Evolutionary conservation across 2,113 vertebrate species (phyloP).

Genomic region (Eleginops maclovinus): DNA sequence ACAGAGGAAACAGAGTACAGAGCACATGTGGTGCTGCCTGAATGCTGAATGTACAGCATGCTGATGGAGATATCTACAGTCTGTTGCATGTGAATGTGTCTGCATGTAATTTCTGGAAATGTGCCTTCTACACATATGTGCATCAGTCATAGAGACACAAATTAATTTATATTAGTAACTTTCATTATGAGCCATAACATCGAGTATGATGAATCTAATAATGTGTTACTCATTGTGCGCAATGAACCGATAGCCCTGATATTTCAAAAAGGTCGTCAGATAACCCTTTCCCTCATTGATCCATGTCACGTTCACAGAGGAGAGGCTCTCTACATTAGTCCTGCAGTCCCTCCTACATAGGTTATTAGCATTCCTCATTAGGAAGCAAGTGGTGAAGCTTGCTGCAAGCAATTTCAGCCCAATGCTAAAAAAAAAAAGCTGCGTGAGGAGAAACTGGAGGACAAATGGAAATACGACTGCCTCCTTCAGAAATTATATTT

Average conservation of each 20-base stretch:
- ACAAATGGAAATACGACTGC: background rate
- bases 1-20: too few relatives aligned
- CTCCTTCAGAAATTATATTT: background rate
- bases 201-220: background rate
- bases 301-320: background rate
- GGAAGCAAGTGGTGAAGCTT: background rate
- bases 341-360: conserved; percentile 16
- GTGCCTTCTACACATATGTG: too few relatives aligned
- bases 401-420: background rate
- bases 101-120: background rate
- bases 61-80: background rate
- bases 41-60: background rate
- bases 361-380: conserved; percentile 25
- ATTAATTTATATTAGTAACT: too few relatives aligned
- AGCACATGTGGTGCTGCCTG: background rate
- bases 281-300: conserved; percentile 1
- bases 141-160: background rate
- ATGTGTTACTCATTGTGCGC: background rate
- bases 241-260: background rate
- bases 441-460: background rate
- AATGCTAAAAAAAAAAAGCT: conserved; percentile 2
- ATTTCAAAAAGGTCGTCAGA: background rate
- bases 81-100: background rate
- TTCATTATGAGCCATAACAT: background rate
- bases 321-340: conserved; percentile 8